phyloP scores from a whole-genome alignment of 2,113 vertebrate species.

The Balaenoptera acutorostrata region DNA sequence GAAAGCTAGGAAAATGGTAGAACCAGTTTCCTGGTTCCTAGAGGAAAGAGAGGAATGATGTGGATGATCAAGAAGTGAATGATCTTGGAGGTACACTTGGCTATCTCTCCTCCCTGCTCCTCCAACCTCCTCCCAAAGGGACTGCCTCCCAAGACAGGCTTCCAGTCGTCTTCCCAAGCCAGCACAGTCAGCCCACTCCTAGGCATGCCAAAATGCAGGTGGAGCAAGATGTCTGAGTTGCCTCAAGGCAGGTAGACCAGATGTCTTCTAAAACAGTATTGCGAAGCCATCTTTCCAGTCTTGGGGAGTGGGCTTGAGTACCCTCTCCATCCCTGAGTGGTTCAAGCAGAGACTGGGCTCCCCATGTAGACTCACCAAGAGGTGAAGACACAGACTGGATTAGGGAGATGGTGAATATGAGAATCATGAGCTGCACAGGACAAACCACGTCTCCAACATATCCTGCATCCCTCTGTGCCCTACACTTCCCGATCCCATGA shows the following conservation, averaged over 20 bases:
- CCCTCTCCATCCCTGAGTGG: background rate
- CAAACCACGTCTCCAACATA: background rate
- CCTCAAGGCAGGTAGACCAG: background rate
- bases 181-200: background rate
- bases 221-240: background rate
- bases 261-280: background rate
- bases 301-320: background rate
- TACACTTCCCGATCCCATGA: accelerated
- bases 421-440: background rate
- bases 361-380: background rate
- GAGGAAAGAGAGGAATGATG: background rate
- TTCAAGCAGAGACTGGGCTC: background rate
- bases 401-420: background rate
- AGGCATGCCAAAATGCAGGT: background rate
- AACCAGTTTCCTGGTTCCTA: background rate
- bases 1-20: background rate
- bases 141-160: background rate
- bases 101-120: background rate
- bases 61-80: background rate
- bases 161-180: background rate
- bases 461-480: background rate
- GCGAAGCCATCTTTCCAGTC: background rate
- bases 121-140: background rate
- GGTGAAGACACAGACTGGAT: background rate
- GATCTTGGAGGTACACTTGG: background rate